Percentiles rank a stretch among this genome's conserved stretches.
Evolutionary conservation across 2,113 vertebrate species (phyloP).

Genomic region (Gasterosteus nipponicus): DNA sequence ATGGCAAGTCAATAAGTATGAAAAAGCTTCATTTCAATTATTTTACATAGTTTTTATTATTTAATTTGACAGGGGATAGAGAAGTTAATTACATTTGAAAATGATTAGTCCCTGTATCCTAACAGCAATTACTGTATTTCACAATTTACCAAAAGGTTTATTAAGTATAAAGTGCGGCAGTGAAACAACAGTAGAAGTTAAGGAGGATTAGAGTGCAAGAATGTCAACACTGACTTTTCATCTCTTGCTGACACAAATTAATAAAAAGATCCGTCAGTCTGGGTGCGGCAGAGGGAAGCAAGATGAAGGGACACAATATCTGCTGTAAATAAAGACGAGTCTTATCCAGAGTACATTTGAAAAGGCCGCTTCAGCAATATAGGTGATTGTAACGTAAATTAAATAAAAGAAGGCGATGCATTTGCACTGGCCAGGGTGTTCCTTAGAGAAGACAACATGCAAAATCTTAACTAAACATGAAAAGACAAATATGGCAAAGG

Average conservation of each 20-base stretch:
- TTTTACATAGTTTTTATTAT: constrained; percentile 30
- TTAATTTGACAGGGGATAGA: constrained; percentile 33
- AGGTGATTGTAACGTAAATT: constrained; percentile 15
- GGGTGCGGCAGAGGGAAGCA: constrained; percentile 26
- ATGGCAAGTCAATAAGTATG: neutral
- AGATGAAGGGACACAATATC: constrained; percentile 10
- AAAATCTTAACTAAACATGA: neutral
- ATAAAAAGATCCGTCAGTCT: neutral
- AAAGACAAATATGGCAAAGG: constrained; percentile 12
- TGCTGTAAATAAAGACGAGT: constrained; percentile 8
- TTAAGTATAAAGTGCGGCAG: constrained; percentile 77
- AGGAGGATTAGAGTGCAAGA: constrained; percentile 53
- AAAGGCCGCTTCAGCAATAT: constrained; percentile 37
- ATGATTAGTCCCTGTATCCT: constrained; percentile 29
- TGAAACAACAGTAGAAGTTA: constrained; percentile 59
- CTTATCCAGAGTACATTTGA: constrained; percentile 3
- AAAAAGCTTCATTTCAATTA: neutral
- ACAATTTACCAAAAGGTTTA: constrained; percentile 4
- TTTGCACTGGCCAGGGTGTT: neutral
- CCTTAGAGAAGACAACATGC: neutral
- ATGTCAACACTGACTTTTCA: constrained; percentile 17
- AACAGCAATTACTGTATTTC: constrained; percentile 17
- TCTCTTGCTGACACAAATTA: neutral
- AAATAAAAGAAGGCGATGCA: neutral
- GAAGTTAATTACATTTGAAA: constrained; percentile 39